Percentiles rank a stretch among this genome's conserved stretches.
phyloP scores from a whole-genome alignment of 2,113 vertebrate species.

The Rostratula benghalensis region DNA sequence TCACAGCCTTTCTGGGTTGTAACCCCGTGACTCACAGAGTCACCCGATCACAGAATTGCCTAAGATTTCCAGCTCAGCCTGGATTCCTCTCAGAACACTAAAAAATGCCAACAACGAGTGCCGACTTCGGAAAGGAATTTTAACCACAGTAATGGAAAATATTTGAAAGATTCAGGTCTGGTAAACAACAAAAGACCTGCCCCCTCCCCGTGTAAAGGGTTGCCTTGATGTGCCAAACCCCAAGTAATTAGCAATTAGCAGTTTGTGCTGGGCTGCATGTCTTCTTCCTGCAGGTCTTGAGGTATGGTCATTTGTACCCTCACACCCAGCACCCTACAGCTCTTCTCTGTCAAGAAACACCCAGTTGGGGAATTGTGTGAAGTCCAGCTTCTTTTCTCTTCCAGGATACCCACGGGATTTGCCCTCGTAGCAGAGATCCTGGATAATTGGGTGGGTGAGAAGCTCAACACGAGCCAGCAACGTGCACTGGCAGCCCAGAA shows the following conservation, averaged over 20 bases:
- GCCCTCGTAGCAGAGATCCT: background rate
- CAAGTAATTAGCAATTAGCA: background rate
- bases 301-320: background rate
- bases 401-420: background rate
- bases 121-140: slow-evolving; percentile 12
- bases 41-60: background rate
- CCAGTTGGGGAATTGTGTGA: background rate
- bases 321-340: background rate
- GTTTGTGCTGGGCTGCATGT: background rate
- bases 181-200: background rate
- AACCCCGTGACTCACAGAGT: slow-evolving; percentile 15
- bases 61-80: background rate
- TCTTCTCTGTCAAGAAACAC: background rate
- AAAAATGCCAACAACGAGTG: background rate
- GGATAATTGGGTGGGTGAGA: too few species aligned
- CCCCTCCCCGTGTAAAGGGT: background rate
- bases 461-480: too few species aligned
- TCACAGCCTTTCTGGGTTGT: background rate
- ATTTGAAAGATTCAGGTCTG: background rate
- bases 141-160: slow-evolving; percentile 23
- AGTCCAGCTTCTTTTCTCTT: background rate
- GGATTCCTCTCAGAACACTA: background rate
- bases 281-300: background rate
- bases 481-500: too few species aligned
- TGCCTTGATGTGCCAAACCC: background rate